Conservation (phyloP, 2,888 invertebrate genomes). For the Acanthoscelides obtectus region DNA sequence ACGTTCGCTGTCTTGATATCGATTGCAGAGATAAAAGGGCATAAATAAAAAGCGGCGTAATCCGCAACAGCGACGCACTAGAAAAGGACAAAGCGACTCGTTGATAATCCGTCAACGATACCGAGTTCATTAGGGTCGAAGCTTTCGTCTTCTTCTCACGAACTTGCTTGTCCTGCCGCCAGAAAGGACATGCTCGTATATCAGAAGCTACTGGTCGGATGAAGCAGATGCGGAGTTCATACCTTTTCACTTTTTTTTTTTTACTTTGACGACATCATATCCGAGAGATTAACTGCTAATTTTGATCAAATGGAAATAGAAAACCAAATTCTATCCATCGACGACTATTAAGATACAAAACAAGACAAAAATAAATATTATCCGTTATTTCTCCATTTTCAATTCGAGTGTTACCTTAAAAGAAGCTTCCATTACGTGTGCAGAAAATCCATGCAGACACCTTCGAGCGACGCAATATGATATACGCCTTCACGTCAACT, state of each 20-base stretch:
- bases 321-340: no score
- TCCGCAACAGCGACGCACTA: conserved; percentile 1
- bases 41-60: conserved; percentile 4
- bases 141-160: conserved; percentile 1
- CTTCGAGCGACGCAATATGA: background rate
- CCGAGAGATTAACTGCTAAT: no score
- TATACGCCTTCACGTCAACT: conserved; percentile 3
- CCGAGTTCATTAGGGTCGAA: conserved; percentile 33
- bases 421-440: background rate
- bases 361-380: no score
- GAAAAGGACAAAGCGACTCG: conserved; percentile 28
- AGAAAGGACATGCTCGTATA: conserved; percentile 1
- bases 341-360: no score
- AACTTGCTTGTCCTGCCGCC: background rate
- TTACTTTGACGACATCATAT: no score
- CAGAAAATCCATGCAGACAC: background rate
- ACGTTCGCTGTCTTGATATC: conserved; percentile 1
- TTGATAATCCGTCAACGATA: conserved; percentile 42
- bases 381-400: no score
- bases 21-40: conserved; percentile 3
- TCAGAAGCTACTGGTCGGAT: background rate
- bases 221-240: background rate
- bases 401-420: background rate
- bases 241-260: background rate
- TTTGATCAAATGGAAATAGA: no score